Percentiles rank a stretch among this genome's conserved stretches.
Conservation (phyloP, 1,140 invertebrate genomes). For the Heliothis virescens region DNA sequence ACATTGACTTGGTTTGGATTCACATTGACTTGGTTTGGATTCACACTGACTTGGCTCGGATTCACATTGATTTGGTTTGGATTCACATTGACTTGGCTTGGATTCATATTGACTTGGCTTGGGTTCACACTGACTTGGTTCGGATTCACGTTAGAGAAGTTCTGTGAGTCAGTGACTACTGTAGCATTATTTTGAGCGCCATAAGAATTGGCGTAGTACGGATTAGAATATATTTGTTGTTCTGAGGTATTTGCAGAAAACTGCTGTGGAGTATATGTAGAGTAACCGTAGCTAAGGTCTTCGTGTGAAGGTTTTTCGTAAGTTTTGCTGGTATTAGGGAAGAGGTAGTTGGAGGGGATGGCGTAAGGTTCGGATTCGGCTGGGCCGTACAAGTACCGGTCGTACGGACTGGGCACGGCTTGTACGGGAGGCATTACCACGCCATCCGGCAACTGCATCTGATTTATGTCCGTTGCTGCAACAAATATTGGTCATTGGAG, state of each 20-base stretch:
- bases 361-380: slow-evolving; percentile 62
- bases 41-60: no score
- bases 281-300: slow-evolving; percentile 66
- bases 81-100: no score
- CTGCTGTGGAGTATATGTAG: slow-evolving; percentile 72
- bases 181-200: slow-evolving; percentile 68
- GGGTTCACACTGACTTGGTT: no score
- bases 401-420: slow-evolving; percentile 64
- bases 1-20: no score
- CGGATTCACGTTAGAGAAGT: slow-evolving; percentile 27
- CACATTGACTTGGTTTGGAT: no score
- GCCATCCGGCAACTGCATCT: slow-evolving; percentile 73
- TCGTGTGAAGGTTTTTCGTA: slow-evolving; percentile 69
- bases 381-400: slow-evolving; percentile 66
- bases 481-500: slow-evolving; percentile 47
- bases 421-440: slow-evolving; percentile 69
- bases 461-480: slow-evolving; percentile 73
- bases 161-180: slow-evolving; percentile 70
- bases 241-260: slow-evolving; percentile 67
- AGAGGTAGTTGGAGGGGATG: slow-evolving; percentile 59
- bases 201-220: slow-evolving; percentile 64
- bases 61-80: no score
- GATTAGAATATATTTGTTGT: slow-evolving; percentile 71
- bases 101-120: no score
- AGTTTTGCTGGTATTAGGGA: slow-evolving; percentile 60